Base-by-base conservation (phyloP, 2,888 invertebrate genomes). In the Cryptocheilus praepositus region DNA sequence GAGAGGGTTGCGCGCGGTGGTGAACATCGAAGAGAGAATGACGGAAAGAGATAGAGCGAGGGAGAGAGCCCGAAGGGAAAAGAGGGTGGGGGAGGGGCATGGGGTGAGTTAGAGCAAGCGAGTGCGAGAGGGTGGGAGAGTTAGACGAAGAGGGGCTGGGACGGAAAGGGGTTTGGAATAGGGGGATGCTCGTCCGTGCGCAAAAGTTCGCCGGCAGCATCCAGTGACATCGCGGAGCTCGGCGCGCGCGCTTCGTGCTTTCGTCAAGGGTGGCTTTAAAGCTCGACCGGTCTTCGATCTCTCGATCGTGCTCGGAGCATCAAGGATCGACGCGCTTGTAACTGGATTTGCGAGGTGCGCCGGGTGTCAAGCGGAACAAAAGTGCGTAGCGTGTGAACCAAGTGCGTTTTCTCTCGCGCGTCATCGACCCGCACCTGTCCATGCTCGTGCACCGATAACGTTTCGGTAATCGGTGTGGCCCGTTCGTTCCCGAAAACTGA, bases 201-300 rank as follows among this genome's bases (percentile, higher is more conserved):
- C 76, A 71, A 82, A 79, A 83, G 73, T 81, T 81, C 81, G 69
- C 68, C 74, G 77, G 75, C 82, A 77, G 76, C 76, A 76, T 77
- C 77, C 85, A 86, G 86, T 86, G 76, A 77, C 77, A 81, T 81
- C 85, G 85, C 84, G 85, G 78, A 82, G 75, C 79, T 82, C 81
- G 80, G 67, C 82, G 85, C 85, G 86, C 84, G 82, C 82, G 82
- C 65, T 70, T 71, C 75, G 73, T 65, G 51, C 19, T n/a, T 16
- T 49, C 49, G 55, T 51, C 25, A 16, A 51, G 67, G 43, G 59
- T 45, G 57, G 36, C 7, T 36, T 36, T 36, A 36, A 62, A 25
- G 59, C 28, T 60, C 64, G 64, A 59, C 19, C 54, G 25, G 22
- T 49, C 36, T 19, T 5, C 15, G 46, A 18, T 22, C 44, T 3